These are phyloP conservation scores for Eristalis arbustorum DNA, from an alignment of 2,888 invertebrate species.

Conservation along the genomic window DNA sequence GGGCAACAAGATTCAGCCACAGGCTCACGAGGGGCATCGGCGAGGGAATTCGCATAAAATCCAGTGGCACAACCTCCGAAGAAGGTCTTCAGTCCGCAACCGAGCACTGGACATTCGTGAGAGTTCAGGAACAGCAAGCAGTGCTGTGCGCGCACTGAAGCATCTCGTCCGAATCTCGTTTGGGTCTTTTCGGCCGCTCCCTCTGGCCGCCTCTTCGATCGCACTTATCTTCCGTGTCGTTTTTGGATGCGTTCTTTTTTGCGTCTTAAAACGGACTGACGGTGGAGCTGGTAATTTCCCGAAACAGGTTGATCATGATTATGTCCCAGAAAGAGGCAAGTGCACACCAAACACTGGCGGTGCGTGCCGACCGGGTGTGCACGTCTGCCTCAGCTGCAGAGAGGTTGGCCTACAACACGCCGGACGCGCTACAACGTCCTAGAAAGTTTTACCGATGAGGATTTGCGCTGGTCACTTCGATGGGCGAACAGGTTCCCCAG, in stretches of 20 bases:
- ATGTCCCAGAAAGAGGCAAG: constrained; percentile 60
- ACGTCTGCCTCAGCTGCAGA: background rate
- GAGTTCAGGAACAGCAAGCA: constrained; percentile 20
- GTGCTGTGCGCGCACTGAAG: constrained; percentile 38
- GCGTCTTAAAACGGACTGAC: constrained; percentile 32
- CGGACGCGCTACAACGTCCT: background rate
- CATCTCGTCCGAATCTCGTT: constrained; percentile 33
- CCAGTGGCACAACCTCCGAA: constrained; percentile 51
- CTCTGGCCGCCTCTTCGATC: background rate
- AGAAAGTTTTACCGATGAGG: background rate
- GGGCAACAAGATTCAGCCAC: constrained; percentile 19
- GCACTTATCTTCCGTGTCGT: background rate
- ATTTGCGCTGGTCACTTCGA: background rate
- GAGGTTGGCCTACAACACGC: background rate
- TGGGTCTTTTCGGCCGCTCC: background rate
- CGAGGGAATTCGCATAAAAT: constrained; percentile 44
- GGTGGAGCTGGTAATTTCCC: constrained; percentile 54
- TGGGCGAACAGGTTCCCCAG: background rate
- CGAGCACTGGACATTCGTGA: constrained; percentile 24
- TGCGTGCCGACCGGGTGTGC: constrained; percentile 9
- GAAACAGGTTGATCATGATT: constrained; percentile 70
- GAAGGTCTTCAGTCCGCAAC: constrained; percentile 18
- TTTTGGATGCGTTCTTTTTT: constrained; percentile 7
- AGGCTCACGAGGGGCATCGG: constrained; percentile 7
- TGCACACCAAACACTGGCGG: background rate